Base-by-base conservation (phyloP, 1,140 invertebrate species). In the Aphaenogaster rudis region DNA sequence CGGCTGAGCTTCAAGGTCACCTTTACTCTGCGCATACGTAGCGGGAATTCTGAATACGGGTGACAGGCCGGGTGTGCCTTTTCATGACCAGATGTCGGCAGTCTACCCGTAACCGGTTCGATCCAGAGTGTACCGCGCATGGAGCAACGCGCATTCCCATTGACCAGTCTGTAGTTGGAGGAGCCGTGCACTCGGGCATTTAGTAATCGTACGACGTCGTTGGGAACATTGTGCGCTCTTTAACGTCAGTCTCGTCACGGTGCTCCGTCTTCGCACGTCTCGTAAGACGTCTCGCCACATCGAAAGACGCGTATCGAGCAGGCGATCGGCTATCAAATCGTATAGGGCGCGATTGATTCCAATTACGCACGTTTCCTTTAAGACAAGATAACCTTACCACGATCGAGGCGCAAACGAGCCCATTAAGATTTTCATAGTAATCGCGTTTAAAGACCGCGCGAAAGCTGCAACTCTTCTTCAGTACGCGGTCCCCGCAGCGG, bases 401-500 rank as follows among this genome's bases (percentile, higher is more conserved):
- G 36, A 88, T 11, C 39, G 48, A 71, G 11, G 13, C 52, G 52
- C 21, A 17, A 28, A 50, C 78, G 48, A 57, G 50, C 45, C 66
- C 50, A 8, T n/a, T 71, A 71, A 36, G 79, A 21, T 67, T 77
- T 69, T 85, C 86, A 54, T 87, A 36, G 13, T 67, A 79, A 28
- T 15, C 86, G 52, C 88, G 78, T 82, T 59, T 61, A 57, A 82
- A 78, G 66, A 42, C 48, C 39, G 59, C 71, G 33, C 71, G 57
- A 90, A 94, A 94, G 84, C 94, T 95, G 93, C 94, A 95, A 94
- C 90, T 95, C 88, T 94, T 95, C 88, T 95, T 95, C 88, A 93
- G 94, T 67, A 93, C 90, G 89, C 93, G 92, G 90, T 92, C 89
- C 94, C 91, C 92, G 91, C 90, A 94, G 92, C 90, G 91, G 90